Evolutionary conservation across 2,888 invertebrate species (phyloP).

Genomic region (Dryomyza anilis): DNA sequence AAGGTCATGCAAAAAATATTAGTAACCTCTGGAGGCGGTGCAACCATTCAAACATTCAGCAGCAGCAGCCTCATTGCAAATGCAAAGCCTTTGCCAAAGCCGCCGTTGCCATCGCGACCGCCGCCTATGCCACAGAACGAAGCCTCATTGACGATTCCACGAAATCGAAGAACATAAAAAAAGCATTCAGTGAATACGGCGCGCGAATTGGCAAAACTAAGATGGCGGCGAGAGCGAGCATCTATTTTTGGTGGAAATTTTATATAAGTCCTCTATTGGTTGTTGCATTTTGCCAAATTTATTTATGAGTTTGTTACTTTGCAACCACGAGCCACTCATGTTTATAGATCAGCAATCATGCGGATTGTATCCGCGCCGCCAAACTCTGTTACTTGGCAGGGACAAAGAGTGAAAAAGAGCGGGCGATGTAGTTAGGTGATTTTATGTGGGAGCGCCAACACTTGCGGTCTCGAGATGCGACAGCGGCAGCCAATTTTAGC

Average conservation of each 20-base stretch:
- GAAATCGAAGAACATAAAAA: slow-evolving; percentile 55
- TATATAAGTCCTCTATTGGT: neutral
- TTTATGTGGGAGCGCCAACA: slow-evolving; percentile 2
- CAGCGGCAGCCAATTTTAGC: neutral
- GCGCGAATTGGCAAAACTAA: neutral
- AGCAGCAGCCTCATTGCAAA: neutral
- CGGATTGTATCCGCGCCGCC: slow-evolving; percentile 6
- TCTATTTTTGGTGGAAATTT: slow-evolving; percentile 6
- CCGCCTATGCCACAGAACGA: no score
- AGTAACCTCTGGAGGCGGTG: neutral
- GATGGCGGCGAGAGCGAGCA: slow-evolving; percentile 15
- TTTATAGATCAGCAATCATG: slow-evolving; percentile 19
- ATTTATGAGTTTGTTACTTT: slow-evolving; percentile 32
- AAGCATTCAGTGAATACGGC: neutral
- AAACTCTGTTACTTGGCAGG: neutral
- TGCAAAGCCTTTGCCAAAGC: neutral
- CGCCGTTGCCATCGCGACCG: no score
- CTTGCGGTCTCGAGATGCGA: no score
- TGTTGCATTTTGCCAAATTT: slow-evolving; percentile 21
- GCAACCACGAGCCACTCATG: neutral
- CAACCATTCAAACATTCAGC: neutral
- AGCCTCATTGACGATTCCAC: slow-evolving; percentile 53
- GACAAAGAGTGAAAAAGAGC: neutral
- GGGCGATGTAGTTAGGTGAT: neutral
- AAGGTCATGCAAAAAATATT: neutral